These are phyloP conservation scores for Netelia fuscicornis DNA, from an alignment of 2,888 invertebrate genomes.

Conservation along the genomic window DNA sequence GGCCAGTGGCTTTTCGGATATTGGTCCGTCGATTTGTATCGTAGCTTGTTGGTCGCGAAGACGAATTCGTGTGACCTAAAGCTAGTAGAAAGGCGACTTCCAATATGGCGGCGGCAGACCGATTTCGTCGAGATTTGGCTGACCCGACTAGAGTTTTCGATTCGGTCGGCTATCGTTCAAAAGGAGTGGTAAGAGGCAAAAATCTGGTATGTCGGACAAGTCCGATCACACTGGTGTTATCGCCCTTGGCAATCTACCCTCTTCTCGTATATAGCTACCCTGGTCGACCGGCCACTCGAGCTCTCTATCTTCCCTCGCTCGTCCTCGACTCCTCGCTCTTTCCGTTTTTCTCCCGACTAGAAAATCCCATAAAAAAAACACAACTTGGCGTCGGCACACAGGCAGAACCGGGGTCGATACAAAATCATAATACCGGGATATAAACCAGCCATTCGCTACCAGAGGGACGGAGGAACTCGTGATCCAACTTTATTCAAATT, in stretches of 20 bases:
- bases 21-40: slow-evolving; percentile 29
- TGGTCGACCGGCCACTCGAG: slow-evolving; percentile 11
- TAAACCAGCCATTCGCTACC: too few relatives aligned
- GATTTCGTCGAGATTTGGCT: slow-evolving; percentile 32
- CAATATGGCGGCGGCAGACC: slow-evolving; percentile 30
- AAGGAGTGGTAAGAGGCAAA: slow-evolving; percentile 44
- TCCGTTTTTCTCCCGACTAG: slow-evolving; percentile 16
- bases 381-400: not conserved
- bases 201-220: slow-evolving; percentile 48
- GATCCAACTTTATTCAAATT: too few relatives aligned
- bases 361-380: not conserved
- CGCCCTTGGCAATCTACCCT: slow-evolving; percentile 68
- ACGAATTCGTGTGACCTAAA: slow-evolving; percentile 29
- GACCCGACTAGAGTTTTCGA: slow-evolving; percentile 13
- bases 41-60: slow-evolving; percentile 1
- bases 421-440: not conserved
- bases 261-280: slow-evolving; percentile 26
- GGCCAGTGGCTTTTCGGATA: slow-evolving; percentile 20
- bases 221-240: slow-evolving; percentile 68
- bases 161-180: slow-evolving; percentile 59
- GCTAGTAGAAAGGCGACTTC: slow-evolving; percentile 48
- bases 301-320: slow-evolving; percentile 28
- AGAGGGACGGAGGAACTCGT: too few relatives aligned
- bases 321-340: slow-evolving; percentile 7
- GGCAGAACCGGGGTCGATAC: not conserved